These are phyloP conservation scores for Zaprionus taronus DNA, from an alignment of 1,140 invertebrate species.

Conservation along the genomic window DNA sequence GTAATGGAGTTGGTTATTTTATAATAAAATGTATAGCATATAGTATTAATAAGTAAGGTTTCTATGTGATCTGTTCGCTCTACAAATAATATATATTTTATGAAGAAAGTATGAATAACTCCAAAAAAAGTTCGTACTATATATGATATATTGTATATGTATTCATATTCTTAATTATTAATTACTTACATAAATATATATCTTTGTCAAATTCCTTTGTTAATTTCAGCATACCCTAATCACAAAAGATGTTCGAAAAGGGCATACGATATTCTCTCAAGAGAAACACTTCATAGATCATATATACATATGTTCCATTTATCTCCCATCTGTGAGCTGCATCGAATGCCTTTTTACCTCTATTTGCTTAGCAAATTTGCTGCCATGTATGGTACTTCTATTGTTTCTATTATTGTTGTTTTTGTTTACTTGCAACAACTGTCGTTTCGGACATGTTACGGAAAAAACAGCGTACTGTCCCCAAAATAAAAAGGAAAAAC, in stretches of 20 bases:
- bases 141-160: too few relatives aligned
- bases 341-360: slow-evolving; percentile 77
- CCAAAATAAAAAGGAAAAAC: slow-evolving; percentile 32
- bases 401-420: slow-evolving; percentile 51
- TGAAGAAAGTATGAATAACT: too few relatives aligned
- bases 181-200: too few relatives aligned
- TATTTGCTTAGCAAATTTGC: slow-evolving; percentile 69
- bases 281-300: neutral
- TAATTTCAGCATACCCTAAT: too few relatives aligned
- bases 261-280: neutral
- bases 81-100: too few relatives aligned
- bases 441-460: slow-evolving; percentile 49
- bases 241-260: neutral
- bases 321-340: slow-evolving; percentile 42
- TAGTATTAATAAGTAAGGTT: too few relatives aligned
- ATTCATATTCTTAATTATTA: too few relatives aligned
- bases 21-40: too few relatives aligned
- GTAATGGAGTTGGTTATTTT: too few relatives aligned
- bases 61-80: too few relatives aligned
- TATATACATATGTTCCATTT: slow-evolving; percentile 8
- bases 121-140: too few relatives aligned
- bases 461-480: slow-evolving; percentile 27
- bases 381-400: slow-evolving; percentile 25
- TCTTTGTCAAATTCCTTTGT: too few relatives aligned
- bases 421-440: slow-evolving; percentile 71